Base-by-base conservation (phyloP, 2,888 invertebrate genomes). In the Ophion ellenae region DNA sequence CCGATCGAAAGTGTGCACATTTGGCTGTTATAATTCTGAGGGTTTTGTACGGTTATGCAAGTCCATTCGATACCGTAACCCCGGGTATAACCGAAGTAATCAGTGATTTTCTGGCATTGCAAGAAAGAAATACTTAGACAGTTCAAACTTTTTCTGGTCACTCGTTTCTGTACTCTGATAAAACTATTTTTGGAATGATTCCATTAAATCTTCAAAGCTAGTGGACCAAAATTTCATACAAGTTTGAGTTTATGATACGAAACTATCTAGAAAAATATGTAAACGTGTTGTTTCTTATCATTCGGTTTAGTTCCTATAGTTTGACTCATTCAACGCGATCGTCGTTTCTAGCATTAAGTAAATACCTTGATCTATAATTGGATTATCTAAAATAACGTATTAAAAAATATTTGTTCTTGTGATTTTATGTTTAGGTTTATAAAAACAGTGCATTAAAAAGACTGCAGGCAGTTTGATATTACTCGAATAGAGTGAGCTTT, bases 1-100 rank as follows among this genome's bases (percentile, higher is more conserved):
- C 81, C 81, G 17, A 20, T 45, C 20, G 69, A 75, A 63, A 75
- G 81, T 59, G 75, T 45, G 32, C 74, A 81, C 67, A 53, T 81
- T 73, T 74, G 74, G 73, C 32, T 81, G 20, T 32, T 74, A n/a
- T n/a, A 7, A 10, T 81, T 36, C 81, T 75, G 59, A 66, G 53
- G n/a, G 28, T 53, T 28, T 9, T 81, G 3, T 74, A 36, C 20
- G 47, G 67, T 11, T 81, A 67, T 24, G 28, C 17, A 10, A 67
- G 64, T n/a, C 45, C 24, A 28, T 70, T 59, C 17, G 81, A 73
- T 59, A 73, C 14, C n/a, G 20, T 70, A 40, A 71, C 53, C 64
- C 40, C 63, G 4, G 40, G 24, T 28, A 67, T 81, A 64, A 63
- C 45, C 24, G 74, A 53, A 57, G 53, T 14, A 10, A 28, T 76